Evolutionary conservation across 2,797 vertebrate genomes (phyloP).

Genomic region (Urosaurus nigricauda): DNA sequence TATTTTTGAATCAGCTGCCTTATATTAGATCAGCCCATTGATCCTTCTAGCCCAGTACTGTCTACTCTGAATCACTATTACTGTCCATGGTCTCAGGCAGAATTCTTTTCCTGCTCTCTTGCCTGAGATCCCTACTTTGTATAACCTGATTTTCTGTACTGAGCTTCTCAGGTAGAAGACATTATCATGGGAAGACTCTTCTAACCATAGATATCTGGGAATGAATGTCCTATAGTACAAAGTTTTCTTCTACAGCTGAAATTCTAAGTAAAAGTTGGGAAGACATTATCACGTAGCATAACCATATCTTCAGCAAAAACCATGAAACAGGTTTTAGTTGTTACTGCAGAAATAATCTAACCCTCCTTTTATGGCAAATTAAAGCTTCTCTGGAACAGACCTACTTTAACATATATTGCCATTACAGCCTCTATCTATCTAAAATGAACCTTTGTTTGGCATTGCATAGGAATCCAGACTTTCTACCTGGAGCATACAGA

Average conservation of each 20-base stretch:
- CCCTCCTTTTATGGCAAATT: neutral
- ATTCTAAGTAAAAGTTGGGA: neutral
- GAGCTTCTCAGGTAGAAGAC: neutral
- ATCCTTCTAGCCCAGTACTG: neutral
- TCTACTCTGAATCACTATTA: neutral
- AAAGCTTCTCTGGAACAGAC: neutral
- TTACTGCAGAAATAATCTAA: neutral
- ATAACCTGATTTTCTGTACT: neutral
- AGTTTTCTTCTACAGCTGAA: neutral
- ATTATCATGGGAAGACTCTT: neutral
- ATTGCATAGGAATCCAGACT: conserved; percentile 89
- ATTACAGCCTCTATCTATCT: neutral
- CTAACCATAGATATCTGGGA: neutral
- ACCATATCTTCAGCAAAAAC: neutral
- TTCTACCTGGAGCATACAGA: conserved; percentile 98
- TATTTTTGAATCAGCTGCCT: neutral
- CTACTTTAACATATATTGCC: neutral
- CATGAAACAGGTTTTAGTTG: neutral
- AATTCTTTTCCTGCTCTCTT: neutral
- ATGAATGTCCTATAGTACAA: neutral
- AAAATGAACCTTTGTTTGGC: conserved; percentile 44
- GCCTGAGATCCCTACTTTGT: neutral
- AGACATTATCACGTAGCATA: neutral
- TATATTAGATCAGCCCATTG: neutral
- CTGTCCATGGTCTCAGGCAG: neutral